Evolutionary conservation across 2,797 vertebrate species (phyloP).

Genomic region (Phrynocephalus forsythii): DNA sequence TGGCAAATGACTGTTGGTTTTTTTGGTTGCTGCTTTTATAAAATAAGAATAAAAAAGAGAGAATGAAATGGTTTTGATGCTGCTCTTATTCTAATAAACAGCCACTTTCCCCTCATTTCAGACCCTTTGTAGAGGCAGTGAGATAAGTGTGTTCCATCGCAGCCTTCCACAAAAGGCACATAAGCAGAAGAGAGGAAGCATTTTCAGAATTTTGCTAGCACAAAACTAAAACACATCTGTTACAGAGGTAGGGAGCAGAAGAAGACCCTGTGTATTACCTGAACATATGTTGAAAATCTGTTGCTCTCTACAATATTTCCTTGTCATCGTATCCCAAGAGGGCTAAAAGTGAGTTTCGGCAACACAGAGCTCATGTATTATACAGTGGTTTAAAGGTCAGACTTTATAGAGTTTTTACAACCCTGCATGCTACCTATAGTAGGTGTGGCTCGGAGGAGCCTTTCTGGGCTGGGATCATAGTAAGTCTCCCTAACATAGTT

Average conservation of each 20-base stretch:
- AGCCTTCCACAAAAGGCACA: slow-evolving; percentile 69
- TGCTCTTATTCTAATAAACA: slow-evolving; percentile 72
- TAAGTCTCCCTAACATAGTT: no score
- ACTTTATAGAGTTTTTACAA: no score
- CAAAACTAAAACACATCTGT: slow-evolving; percentile 18
- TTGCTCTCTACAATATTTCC: not conserved
- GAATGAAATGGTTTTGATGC: slow-evolving; percentile 76
- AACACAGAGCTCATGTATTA: no score
- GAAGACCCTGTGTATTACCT: not conserved
- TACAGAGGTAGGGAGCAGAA: not conserved
- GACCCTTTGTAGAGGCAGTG: slow-evolving; percentile 56
- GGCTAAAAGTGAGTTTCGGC: no score
- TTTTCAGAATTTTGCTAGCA: slow-evolving; percentile 7
- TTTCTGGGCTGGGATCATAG: no score
- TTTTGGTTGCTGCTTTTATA: slow-evolving; percentile 25
- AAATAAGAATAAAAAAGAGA: slow-evolving; percentile 33
- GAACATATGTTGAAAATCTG: not conserved
- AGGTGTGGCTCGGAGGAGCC: no score
- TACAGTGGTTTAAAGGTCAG: no score
- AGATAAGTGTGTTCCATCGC: slow-evolving; percentile 71
- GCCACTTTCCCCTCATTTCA: slow-evolving; percentile 71
- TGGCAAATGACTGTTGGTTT: slow-evolving; percentile 72
- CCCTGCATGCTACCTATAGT: no score
- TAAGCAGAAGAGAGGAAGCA: slow-evolving; percentile 44
- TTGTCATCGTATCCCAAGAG: not conserved